Base-by-base conservation (phyloP, 1,140 invertebrate species). In the Drosophila bifasciata region DNA sequence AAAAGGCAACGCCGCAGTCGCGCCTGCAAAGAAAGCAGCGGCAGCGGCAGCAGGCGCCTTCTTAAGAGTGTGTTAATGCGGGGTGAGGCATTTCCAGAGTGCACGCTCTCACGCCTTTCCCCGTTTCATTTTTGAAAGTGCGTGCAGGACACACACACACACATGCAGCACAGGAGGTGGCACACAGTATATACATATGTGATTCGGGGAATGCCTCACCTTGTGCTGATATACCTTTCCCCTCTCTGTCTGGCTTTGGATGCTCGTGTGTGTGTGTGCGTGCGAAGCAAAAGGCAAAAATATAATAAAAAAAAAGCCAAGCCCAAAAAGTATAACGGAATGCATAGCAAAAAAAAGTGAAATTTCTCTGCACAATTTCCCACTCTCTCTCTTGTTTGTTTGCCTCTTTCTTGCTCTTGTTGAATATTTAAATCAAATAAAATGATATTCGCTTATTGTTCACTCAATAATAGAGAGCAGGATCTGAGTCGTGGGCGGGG, bases 11-110 rank as follows among this genome's bases (percentile, higher is more conserved):
- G 44, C 52, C 51, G 59, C 48, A 60, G 67, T 61, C 44, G 52
- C 48, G 52, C 48, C 63, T 32, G 43, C 61, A 45, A 81, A 80
- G 83, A 85, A 85, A 85, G 81, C 73, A 28, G 78, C 78, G 78
- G 66, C 58, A 51, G 72, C 71, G 44, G 4, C 21, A 23, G 21
- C 21, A 25, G 28, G n/a, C n/a, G n/a, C 32, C 32, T 36, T 11
- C 11, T 13, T 1, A 11, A 36, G 13, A 36, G 32, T 36, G 32
- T 36, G 11, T 36, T 36, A 36, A 13, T 36, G 4, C 11, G 11
- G 5, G 32, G 32, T 36, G 32, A 13, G 32, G 32, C 11, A 36
- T 36, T 57, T 21, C 52, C 32, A 28, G 16, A 16, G 11, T 36
- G 15, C 23, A 28, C n/a, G n/a, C 8, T 17, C 49, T 51, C 28